These are phyloP conservation scores for Pelobates fuscus DNA, from an alignment of 2,113 vertebrate species.

Conservation along the genomic window DNA sequence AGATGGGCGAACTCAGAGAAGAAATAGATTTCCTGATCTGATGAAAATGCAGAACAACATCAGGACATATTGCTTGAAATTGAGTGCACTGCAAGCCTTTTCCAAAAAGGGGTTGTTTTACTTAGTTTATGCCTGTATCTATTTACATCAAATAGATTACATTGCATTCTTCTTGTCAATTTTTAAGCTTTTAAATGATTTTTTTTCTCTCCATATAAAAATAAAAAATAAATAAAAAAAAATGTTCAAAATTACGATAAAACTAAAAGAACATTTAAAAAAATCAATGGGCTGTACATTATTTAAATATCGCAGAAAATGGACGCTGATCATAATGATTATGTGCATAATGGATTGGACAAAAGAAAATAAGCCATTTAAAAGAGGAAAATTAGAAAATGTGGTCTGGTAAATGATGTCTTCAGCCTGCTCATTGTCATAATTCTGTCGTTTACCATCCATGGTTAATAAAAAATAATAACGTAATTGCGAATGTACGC, in stretches of 20 bases:
- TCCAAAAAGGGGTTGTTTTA: constrained; percentile 9
- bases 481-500: not conserved
- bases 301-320: constrained; percentile 2
- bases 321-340: constrained; percentile 9
- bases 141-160: constrained; percentile 17
- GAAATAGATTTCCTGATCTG: constrained; percentile 14
- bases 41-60: constrained; percentile 38
- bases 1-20: not conserved
- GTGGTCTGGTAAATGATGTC: constrained; percentile 13
- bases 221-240: too few species aligned
- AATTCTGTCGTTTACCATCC: constrained; percentile 8
- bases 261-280: too few species aligned
- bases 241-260: too few species aligned
- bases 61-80: constrained; percentile 31
- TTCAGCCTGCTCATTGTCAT: constrained; percentile 19
- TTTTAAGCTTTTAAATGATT: too few species aligned
- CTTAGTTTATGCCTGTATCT: constrained; percentile 18
- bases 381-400: constrained; percentile 10
- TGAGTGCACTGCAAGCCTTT: constrained; percentile 10
- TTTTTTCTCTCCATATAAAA: too few species aligned
- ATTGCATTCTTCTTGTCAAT: constrained; percentile 1
- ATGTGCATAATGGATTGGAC: constrained; percentile 20
- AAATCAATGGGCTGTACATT: not conserved
- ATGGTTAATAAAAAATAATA: constrained; percentile 2
- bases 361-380: not conserved